Evolutionary conservation across 2,113 vertebrate species (phyloP).

Genomic region (Callionymus lyra): DNA sequence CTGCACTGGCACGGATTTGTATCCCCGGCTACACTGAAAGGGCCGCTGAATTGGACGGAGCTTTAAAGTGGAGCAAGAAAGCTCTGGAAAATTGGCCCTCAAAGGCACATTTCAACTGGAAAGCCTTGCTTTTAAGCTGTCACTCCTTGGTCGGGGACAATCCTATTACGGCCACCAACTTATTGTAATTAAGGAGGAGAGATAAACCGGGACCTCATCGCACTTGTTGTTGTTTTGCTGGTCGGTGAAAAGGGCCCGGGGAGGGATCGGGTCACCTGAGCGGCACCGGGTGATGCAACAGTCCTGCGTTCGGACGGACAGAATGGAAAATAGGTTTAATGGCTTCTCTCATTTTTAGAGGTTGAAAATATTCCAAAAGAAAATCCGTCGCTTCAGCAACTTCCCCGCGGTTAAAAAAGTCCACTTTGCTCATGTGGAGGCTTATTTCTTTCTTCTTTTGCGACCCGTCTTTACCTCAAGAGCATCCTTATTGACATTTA

Average conservation of each 20-base stretch:
- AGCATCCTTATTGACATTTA: conserved; percentile 30
- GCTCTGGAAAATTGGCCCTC: conserved; percentile 73
- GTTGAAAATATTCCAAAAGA: conserved; percentile 56
- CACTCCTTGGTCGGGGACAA: conserved; percentile 67
- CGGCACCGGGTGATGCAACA: conserved; percentile 55
- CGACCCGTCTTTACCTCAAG: conserved; percentile 20
- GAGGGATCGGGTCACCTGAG: conserved; percentile 42
- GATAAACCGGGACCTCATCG: conserved; percentile 51
- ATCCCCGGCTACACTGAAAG: conserved; percentile 73
- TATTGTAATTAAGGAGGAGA: conserved; percentile 71
- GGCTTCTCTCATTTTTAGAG: conserved; percentile 54
- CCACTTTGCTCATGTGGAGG: conserved; percentile 27
- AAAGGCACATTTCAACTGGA: conserved; percentile 73
- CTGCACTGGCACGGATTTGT: conserved; percentile 69
- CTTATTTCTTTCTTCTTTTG: conserved; percentile 51
- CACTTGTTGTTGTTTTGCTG: conserved; percentile 38
- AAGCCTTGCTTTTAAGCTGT: conserved; percentile 72
- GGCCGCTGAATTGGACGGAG: conserved; percentile 68
- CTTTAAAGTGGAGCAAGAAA: conserved; percentile 74
- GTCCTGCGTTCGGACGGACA: conserved; percentile 42
- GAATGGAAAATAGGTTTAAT: conserved; percentile 63
- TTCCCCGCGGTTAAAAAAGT: conserved; percentile 40
- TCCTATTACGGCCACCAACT: conserved; percentile 71
- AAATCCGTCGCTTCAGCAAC: conserved; percentile 57
- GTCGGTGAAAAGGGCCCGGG: conserved; percentile 35